Evolutionary conservation across 2,113 vertebrate species (phyloP).

Genomic region (Boleophthalmus pectinirostris): DNA sequence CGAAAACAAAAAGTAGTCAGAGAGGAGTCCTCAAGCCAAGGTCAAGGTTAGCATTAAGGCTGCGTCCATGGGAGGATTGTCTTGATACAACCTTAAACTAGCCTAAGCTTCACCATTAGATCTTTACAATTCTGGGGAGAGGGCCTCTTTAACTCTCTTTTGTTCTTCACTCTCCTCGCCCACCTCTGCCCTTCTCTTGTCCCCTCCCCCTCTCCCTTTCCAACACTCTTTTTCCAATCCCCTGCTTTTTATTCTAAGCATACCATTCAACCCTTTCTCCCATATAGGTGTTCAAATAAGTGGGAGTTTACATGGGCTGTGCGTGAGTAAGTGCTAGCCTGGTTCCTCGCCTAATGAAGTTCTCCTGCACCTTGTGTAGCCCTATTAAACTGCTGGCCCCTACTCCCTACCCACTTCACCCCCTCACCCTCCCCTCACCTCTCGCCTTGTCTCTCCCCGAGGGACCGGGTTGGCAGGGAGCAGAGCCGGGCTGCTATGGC

Average conservation of each 20-base stretch:
- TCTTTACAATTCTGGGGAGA: conserved; percentile 35
- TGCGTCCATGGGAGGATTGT: conserved; percentile 17
- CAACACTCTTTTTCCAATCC: conserved; percentile 3
- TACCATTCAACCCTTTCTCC: conserved; percentile 48
- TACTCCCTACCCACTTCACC: conserved; percentile 73
- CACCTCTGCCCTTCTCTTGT: conserved; percentile 43
- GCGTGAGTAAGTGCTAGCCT: conserved; percentile 64
- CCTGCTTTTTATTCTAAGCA: conserved; percentile 61
- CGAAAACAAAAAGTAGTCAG: background rate
- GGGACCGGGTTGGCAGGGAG: conserved; percentile 80
- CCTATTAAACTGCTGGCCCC: conserved; percentile 72
- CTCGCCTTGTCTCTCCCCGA: conserved; percentile 72
- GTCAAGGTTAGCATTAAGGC: conserved; percentile 40
- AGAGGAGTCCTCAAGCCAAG: conserved; percentile 39
- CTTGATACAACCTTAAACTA: conserved; percentile 44
- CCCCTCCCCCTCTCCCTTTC: conserved; percentile 40
- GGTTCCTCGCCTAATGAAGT: conserved; percentile 67
- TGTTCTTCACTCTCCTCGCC: conserved; percentile 40
- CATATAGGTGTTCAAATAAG: conserved; percentile 60
- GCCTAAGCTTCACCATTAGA: conserved; percentile 29
- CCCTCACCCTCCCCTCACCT: conserved; percentile 44
- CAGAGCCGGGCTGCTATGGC: conserved; percentile 79
- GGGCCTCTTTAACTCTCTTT: conserved; percentile 46
- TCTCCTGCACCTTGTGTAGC: conserved; percentile 64
- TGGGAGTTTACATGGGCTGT: conserved; percentile 47